Conservation (phyloP, 2,113 vertebrate genomes). For the Toxostoma redivivum region DNA sequence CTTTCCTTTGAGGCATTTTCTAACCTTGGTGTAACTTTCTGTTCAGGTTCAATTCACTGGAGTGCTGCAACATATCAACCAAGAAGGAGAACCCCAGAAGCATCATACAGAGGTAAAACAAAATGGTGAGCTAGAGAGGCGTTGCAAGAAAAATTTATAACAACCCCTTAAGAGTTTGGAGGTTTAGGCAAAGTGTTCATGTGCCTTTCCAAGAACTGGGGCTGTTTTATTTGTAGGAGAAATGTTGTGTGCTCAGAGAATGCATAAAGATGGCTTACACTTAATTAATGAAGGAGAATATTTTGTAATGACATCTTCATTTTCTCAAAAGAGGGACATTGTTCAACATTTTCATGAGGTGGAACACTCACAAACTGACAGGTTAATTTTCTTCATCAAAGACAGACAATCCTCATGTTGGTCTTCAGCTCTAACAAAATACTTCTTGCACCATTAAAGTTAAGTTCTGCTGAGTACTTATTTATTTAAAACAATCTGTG, state of each 20-base stretch:
- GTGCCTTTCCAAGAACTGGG: not conserved
- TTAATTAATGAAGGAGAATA: not conserved
- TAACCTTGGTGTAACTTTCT: not conserved
- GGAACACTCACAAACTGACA: not conserved
- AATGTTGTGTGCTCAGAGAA: not conserved
- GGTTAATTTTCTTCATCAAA: not conserved
- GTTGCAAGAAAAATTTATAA: not conserved
- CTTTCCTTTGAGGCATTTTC: not conserved
- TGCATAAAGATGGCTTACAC: not conserved
- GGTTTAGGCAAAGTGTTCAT: not conserved
- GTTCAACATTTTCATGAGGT: not conserved
- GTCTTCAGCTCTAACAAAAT: not conserved
- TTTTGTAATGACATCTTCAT: not conserved
- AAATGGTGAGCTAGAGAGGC: not conserved
- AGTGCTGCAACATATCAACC: not conserved
- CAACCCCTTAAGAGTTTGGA: not conserved
- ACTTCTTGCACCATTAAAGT: not conserved
- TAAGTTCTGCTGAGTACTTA: not conserved
- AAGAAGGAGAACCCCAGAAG: not conserved
- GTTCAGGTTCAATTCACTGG: not conserved
- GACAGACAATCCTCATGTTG: not conserved
- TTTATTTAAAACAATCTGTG: slow-evolving; percentile 34
- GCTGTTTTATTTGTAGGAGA: not conserved
- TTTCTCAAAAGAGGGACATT: not conserved
- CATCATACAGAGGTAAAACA: not conserved